Evolutionary conservation across 2,888 invertebrate species (phyloP).

Genomic region (Nephrotoma guestfalica): DNA sequence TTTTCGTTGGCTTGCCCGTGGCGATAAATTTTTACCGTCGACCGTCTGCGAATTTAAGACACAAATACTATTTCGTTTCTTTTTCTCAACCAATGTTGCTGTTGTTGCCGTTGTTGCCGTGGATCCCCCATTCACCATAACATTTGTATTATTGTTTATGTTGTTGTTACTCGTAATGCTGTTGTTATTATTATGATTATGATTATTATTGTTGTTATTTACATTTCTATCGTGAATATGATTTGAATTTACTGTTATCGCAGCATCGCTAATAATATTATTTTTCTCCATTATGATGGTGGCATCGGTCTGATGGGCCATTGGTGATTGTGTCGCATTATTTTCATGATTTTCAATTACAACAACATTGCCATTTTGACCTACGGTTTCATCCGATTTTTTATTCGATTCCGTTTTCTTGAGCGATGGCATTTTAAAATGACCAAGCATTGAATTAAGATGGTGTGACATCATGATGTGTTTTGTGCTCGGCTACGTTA

Average conservation of each 20-base stretch:
- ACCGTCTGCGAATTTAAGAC: background rate
- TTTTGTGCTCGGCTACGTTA: background rate
- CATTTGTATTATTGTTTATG: background rate
- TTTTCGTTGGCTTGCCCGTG: background rate
- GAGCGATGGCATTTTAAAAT: background rate
- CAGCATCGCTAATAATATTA: background rate
- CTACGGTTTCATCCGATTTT: background rate
- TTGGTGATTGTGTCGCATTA: background rate
- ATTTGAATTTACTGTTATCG: background rate
- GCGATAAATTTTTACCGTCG: background rate
- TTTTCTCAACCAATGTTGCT: background rate
- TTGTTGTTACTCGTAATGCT: background rate
- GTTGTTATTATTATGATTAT: background rate
- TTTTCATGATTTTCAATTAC: background rate
- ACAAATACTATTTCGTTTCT: slow-evolving; percentile 1
- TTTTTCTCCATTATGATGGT: background rate
- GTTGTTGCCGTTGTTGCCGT: background rate
- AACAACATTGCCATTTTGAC: background rate
- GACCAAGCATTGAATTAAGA: slow-evolving; percentile 1
- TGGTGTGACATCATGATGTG: slow-evolving; percentile 1
- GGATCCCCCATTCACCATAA: background rate
- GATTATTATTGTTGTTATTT: background rate
- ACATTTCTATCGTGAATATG: background rate
- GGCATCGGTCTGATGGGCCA: background rate
- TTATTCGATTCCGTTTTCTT: background rate